Conservation (phyloP, 2,113 vertebrate species). For the Nettapus auritus region DNA sequence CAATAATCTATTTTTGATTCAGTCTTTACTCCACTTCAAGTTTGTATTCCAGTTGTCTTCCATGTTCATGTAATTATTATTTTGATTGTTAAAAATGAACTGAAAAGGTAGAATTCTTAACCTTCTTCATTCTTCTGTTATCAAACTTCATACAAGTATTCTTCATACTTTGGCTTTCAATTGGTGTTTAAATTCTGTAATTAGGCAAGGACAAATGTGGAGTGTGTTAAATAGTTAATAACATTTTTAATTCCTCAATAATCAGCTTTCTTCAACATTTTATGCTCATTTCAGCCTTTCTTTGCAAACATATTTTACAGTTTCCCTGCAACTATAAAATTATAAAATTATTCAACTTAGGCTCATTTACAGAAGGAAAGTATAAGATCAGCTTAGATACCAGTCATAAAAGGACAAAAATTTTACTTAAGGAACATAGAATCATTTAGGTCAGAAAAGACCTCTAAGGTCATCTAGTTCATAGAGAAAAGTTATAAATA, state of each 20-base stretch:
- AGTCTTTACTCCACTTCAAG: background rate
- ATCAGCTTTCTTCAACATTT: background rate
- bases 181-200: background rate
- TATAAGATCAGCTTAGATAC: background rate
- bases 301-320: background rate
- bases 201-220: background rate
- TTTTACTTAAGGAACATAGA: background rate
- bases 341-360: background rate
- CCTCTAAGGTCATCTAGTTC: too few relatives aligned
- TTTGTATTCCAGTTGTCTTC: background rate
- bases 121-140: background rate
- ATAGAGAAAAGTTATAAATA: background rate
- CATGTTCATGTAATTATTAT: background rate
- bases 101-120: background rate
- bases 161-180: background rate
- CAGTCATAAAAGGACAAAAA: background rate
- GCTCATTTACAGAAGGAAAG: background rate
- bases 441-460: too few relatives aligned
- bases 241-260: background rate
- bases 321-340: background rate
- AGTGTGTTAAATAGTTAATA: background rate
- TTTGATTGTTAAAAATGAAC: background rate
- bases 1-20: background rate
- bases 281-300: background rate
- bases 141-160: accelerated